Evolutionary conservation across 1,140 invertebrate genomes (phyloP), one percentile per base, ranked within the genome.

Genomic region (Neuroterus valhalla): DNA sequence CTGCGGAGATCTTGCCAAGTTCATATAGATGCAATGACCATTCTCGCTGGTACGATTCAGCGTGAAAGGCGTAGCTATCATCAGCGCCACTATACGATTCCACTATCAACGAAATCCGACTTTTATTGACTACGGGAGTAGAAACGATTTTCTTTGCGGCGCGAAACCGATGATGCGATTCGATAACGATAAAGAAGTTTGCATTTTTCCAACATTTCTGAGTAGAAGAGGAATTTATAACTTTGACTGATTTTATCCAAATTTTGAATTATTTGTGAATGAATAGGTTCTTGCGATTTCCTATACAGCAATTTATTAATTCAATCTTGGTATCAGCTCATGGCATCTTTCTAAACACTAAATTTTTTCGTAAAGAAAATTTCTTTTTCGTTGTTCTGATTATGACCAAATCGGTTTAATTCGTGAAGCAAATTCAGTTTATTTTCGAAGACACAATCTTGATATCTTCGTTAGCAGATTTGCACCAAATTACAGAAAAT

Each of bases 101-200:
- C 55, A 62, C 55, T 62, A 62, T 62, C 55, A 62, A 62, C 55
- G 55, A 62, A 62, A 62, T 62, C 55, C 55, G 23, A 62, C 55
- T 62, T 62, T 62, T 62, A 62, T 62, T 26, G 55, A 62, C 55
- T 62, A 23, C 55, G 11, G 55, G 23, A 62, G 26, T 62, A 38
- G 55, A 62, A 62, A 62, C 55, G 55, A 62, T 62, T 62, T 62
- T 62, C 55, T 62, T 62, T 62, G 55, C 55, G 55, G 55, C 26
- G 21, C 31, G 55, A 62, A 62, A 62, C 55, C n/a, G 55, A 62
- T 26, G 23, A 55, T 55, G 52, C 19, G 52, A 62, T 62, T 62
- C 55, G 23, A 31, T 62, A 62, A 62, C 26, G 55, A 62, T 62
- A 62, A n/a, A 62, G 26, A 62, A 62, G 31, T 62, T 62, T 23